These are phyloP conservation scores for Sinella curviseta DNA, from an alignment of 1,140 invertebrate species.

Conservation along the genomic window DNA sequence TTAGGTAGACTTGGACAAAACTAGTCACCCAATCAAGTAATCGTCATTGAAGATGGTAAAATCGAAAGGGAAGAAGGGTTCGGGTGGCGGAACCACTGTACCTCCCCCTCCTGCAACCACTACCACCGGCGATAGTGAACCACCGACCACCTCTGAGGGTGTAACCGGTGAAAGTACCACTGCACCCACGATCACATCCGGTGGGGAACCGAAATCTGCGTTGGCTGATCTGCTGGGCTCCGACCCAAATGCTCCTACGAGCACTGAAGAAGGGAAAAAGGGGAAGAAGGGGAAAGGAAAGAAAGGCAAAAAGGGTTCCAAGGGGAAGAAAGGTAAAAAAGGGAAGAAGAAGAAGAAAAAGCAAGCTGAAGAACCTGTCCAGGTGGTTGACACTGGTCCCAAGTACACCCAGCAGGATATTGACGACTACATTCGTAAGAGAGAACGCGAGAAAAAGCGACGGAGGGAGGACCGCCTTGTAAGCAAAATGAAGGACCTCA, in stretches of 20 bases:
- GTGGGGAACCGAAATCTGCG: no score
- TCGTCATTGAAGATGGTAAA: no score
- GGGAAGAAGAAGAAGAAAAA: conserved; percentile 42
- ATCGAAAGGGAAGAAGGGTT: no score
- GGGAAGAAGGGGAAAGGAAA: conserved; percentile 33
- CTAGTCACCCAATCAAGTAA: no score
- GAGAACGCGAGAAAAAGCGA: background rate
- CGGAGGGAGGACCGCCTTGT: conserved; percentile 1
- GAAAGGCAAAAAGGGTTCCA: conserved; percentile 32
- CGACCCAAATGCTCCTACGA: background rate
- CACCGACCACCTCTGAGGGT: no score
- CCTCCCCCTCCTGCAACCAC: no score
- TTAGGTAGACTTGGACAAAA: no score
- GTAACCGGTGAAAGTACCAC: no score
- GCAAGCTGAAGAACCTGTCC: conserved; percentile 15
- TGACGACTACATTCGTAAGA: conserved; percentile 14
- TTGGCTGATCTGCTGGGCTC: background rate
- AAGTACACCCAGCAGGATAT: conserved; percentile 22
- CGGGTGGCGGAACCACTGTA: no score
- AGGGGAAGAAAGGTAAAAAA: conserved; percentile 29
- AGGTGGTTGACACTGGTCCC: background rate
- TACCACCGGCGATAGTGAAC: no score
- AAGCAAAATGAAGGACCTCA: conserved; percentile 37
- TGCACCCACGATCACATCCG: no score
- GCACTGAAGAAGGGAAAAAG: background rate